phyloP scores from a whole-genome alignment of 2,888 invertebrate species.

The Ferdinandea cuprea region DNA sequence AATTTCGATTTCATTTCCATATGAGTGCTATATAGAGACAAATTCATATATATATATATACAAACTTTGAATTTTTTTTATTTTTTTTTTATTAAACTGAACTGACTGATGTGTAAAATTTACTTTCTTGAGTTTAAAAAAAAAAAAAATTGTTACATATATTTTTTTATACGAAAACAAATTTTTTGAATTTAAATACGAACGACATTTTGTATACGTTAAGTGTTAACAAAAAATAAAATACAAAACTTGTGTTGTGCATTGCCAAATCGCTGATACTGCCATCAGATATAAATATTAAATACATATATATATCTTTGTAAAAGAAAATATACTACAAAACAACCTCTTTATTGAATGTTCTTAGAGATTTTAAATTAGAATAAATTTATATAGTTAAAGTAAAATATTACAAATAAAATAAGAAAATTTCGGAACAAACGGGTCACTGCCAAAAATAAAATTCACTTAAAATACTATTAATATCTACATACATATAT shows the following conservation, averaged over 20 bases:
- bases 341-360: constrained; percentile 12
- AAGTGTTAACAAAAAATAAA: constrained; percentile 53
- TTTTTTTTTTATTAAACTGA: constrained; percentile 15
- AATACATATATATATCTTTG: too few species aligned
- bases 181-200: constrained; percentile 23
- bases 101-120: constrained; percentile 67
- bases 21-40: constrained; percentile 49
- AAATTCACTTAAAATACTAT: not conserved
- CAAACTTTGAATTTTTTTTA: not conserved
- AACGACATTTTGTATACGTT: constrained; percentile 38
- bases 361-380: constrained; percentile 11
- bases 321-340: constrained; percentile 7
- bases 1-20: constrained; percentile 73
- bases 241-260: constrained; percentile 68
- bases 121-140: constrained; percentile 47
- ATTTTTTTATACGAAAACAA: constrained; percentile 13
- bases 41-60: constrained; percentile 19
- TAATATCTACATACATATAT: constrained; percentile 15
- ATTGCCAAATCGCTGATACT: constrained; percentile 65
- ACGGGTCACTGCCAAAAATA: constrained; percentile 61
- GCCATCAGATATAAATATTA: constrained; percentile 62
- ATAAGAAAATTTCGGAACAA: constrained; percentile 22
- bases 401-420: not conserved
- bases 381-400: constrained; percentile 6
- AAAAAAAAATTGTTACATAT: not conserved